Base-by-base conservation (phyloP, 1,140 invertebrate genomes). In the Hermetia illucens region DNA sequence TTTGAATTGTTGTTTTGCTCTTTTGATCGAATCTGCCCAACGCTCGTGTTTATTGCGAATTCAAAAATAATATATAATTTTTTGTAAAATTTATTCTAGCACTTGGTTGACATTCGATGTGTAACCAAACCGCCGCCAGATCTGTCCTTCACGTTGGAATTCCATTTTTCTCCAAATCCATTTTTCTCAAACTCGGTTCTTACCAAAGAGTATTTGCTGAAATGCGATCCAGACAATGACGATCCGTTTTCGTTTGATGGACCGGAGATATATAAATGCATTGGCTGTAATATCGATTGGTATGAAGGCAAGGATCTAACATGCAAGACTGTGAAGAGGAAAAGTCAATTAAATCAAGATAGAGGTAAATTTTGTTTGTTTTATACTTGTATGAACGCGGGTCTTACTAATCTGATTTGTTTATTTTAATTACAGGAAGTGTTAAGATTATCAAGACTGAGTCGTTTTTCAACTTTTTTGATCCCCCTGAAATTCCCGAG, bases 381-480 rank as follows among this genome's bases (percentile, higher is more conserved):
- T 24, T 36, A 21, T 2, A 4, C n/a, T 6, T 4, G 25, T 19
- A 16, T 38, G n/a, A n/a, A n/a, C n/a, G n/a, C n/a, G n/a, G n/a
- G n/a, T n/a, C n/a, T n/a, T n/a, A n/a, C n/a, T n/a, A n/a, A n/a
- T n/a, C n/a, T n/a, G n/a, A n/a, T n/a, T n/a, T n/a, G n/a, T n/a
- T n/a, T n/a, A n/a, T 9, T 34, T 34, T n/a, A n/a, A n/a, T n/a
- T n/a, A n/a, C 70, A 85, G 46, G 83, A 77, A 27, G 72, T 90
- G 6, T 77, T 1, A 89, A 89, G 68, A 80, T 76, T 41, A 77
- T 88, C 17, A 74, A 72, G 41, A 75, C 74, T 46, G 75, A 79
- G 49, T 91, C 87, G 2, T 95, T 95, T 63, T 95, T 95, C 63
- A 91, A 93, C 55, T 95, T 94, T 67, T 95, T 95, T 64, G 71